Conservation (phyloP, 1,140 invertebrate genomes). For the Scaptomyza hsui region DNA sequence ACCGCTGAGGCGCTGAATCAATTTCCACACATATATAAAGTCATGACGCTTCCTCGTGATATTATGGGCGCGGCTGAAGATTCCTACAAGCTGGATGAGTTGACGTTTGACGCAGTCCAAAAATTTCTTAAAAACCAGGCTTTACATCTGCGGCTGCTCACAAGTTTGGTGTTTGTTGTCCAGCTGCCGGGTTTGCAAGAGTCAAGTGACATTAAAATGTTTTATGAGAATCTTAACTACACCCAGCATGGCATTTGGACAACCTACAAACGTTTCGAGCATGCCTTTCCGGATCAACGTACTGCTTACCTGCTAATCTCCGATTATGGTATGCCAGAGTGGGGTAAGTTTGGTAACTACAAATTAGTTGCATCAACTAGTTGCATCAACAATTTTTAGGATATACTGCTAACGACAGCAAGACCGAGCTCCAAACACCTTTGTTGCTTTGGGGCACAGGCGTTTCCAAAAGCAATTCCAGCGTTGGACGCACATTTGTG, state of each 20-base stretch:
- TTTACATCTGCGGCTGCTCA: constrained; percentile 82
- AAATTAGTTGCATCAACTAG: neutral
- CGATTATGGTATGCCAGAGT: constrained; percentile 97
- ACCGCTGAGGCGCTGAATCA: constrained; percentile 94
- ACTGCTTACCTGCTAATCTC: constrained; percentile 96
- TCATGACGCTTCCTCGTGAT: constrained; percentile 84
- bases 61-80: constrained; percentile 89
- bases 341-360: neutral
- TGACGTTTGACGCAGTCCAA: constrained; percentile 94
- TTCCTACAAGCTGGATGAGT: constrained; percentile 89
- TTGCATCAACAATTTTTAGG: constrained; percentile 1
- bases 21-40: constrained; percentile 85
- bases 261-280: constrained; percentile 88
- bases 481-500: constrained; percentile 30
- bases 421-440: constrained; percentile 89
- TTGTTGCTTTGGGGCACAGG: constrained; percentile 97
- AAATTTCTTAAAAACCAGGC: constrained; percentile 87
- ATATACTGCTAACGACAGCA: no score
- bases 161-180: constrained; percentile 93
- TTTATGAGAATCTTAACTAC: constrained; percentile 90
- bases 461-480: constrained; percentile 83
- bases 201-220: constrained; percentile 92
- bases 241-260: constrained; percentile 91
- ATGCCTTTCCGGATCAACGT: constrained; percentile 90
- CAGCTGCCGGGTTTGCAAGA: constrained; percentile 97